Conservation (phyloP, 2,888 invertebrate genomes). For the Zygaena filipendulae region DNA sequence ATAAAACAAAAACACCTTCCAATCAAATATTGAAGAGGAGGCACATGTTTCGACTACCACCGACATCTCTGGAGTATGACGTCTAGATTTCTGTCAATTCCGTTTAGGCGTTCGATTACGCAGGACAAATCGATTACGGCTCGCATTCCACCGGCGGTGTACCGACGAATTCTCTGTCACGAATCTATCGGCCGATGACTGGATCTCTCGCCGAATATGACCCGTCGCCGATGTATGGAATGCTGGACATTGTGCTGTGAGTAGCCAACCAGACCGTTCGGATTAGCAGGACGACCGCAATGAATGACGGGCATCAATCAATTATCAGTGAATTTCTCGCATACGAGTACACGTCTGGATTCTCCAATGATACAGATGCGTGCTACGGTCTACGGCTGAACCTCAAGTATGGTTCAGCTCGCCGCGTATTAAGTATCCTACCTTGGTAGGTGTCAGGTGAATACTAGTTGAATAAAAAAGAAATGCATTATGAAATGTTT, state of each 20-base stretch:
- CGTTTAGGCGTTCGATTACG: slow-evolving; percentile 49
- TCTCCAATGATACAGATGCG: slow-evolving; percentile 13
- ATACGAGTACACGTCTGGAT: slow-evolving; percentile 47
- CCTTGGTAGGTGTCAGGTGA: too few species aligned
- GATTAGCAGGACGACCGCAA: slow-evolving; percentile 43
- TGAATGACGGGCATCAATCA: slow-evolving; percentile 53
- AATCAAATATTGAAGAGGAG: too few species aligned
- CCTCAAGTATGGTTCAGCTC: slow-evolving; percentile 44
- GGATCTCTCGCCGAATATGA: slow-evolving; percentile 42
- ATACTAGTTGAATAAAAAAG: too few species aligned
- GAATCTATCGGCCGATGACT: slow-evolving; percentile 53
- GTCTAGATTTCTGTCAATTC: slow-evolving; percentile 46
- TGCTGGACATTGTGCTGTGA: slow-evolving; percentile 40
- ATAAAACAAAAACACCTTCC: too few species aligned
- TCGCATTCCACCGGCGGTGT: slow-evolving; percentile 55
- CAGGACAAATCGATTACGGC: slow-evolving; percentile 65
- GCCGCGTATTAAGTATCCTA: too few species aligned
- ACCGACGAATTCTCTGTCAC: slow-evolving; percentile 63
- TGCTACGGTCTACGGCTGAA: slow-evolving; percentile 27
- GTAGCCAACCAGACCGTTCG: slow-evolving; percentile 27
- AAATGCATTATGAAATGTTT: too few species aligned
- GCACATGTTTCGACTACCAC: too few species aligned
- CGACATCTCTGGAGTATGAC: too few species aligned
- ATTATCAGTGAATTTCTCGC: slow-evolving; percentile 49
- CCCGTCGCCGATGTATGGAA: slow-evolving; percentile 34